phyloP scores from a whole-genome alignment of 2,888 invertebrate species.

The Rambutsinella grinnellia region DNA sequence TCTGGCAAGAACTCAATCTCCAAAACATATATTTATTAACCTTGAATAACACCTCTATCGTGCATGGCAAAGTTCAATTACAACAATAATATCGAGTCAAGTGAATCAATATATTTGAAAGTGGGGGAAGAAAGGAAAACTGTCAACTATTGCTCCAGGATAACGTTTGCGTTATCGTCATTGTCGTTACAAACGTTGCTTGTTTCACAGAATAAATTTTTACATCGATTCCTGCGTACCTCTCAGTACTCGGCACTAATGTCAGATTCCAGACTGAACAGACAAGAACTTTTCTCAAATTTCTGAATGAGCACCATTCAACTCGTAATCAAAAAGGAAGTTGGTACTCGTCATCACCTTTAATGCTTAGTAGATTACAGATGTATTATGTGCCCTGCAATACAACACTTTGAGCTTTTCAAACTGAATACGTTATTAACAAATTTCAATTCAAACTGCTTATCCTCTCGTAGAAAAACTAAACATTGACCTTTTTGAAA shows the following conservation, averaged over 20 bases:
- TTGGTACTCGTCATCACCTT: conserved; percentile 39
- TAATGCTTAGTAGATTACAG: neutral
- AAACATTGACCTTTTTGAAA: conserved; percentile 30
- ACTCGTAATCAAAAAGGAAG: conserved; percentile 45
- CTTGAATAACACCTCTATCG: too few species aligned
- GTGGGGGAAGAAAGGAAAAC: neutral
- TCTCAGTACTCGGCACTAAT: neutral
- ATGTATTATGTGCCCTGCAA: neutral
- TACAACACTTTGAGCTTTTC: neutral
- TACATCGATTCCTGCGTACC: conserved; percentile 1
- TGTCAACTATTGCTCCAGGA: neutral
- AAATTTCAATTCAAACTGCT: conserved; percentile 9
- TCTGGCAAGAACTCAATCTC: too few species aligned
- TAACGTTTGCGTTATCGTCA: too few species aligned
- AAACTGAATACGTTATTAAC: neutral
- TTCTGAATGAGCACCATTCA: conserved; percentile 28
- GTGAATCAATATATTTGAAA: conserved; percentile 1
- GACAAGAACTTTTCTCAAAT: too few species aligned
- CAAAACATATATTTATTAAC: too few species aligned
- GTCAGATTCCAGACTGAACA: too few species aligned
- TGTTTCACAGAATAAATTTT: neutral
- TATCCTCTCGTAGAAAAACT: conserved; percentile 2
- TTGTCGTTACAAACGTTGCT: neutral
- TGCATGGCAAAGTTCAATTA: too few species aligned
- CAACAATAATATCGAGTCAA: neutral